phyloP scores from a whole-genome alignment of 2,113 vertebrate species.

The Gobius niger region DNA sequence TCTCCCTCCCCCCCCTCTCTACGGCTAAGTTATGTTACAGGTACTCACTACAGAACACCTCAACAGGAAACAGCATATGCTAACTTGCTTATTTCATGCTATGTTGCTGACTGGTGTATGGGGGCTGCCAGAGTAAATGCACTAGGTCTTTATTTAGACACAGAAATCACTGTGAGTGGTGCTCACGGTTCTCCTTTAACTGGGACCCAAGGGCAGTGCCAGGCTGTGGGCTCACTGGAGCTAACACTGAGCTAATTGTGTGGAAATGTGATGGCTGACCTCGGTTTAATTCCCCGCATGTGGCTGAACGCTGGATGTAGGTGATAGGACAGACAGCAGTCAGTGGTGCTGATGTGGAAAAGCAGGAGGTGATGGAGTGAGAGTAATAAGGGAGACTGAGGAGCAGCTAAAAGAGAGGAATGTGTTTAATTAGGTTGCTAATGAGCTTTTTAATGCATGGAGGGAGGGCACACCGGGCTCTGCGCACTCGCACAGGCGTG shows the following conservation, averaged over 20 bases:
- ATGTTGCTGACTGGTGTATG: neutral
- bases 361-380: slow-evolving; percentile 75
- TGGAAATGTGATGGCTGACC: slow-evolving; percentile 77
- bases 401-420: slow-evolving; percentile 80
- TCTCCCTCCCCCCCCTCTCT: slow-evolving; percentile 23
- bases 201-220: slow-evolving; percentile 56
- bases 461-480: slow-evolving; percentile 61
- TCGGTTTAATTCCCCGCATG: slow-evolving; percentile 72
- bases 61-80: too few species aligned
- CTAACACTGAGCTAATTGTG: slow-evolving; percentile 74
- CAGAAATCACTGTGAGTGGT: slow-evolving; percentile 43
- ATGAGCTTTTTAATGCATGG: slow-evolving; percentile 81
- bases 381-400: slow-evolving; percentile 78
- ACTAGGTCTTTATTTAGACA: slow-evolving; percentile 14
- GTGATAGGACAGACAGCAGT: slow-evolving; percentile 67
- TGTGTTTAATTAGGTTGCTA: slow-evolving; percentile 83
- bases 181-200: slow-evolving; percentile 51
- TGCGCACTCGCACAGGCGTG: slow-evolving; percentile 23
- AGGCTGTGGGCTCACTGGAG: slow-evolving; percentile 59
- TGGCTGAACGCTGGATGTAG: slow-evolving; percentile 66
- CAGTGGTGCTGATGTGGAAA: slow-evolving; percentile 71
- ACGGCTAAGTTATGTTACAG: neutral
- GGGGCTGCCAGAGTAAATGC: neutral
- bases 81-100: neutral
- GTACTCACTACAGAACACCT: too few species aligned